These are phyloP conservation scores for Melipona bicolor DNA, from an alignment of 2,888 invertebrate genomes.

Conservation along the genomic window DNA sequence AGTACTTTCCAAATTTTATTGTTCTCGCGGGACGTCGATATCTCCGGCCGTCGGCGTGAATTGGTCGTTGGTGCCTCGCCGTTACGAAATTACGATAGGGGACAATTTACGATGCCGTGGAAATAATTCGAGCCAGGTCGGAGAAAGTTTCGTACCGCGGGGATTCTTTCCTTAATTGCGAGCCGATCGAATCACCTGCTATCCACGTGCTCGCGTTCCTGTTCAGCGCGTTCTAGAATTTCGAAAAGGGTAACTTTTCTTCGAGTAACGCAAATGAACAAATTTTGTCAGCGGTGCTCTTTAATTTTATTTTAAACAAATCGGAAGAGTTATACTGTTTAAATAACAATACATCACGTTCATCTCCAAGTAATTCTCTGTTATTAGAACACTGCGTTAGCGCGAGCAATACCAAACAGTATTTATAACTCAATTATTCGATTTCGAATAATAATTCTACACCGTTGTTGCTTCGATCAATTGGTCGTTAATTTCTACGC, in stretches of 20 bases:
- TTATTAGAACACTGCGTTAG: no score
- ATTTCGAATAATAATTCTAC: no score
- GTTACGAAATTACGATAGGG: constrained; percentile 39
- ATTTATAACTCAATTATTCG: no score
- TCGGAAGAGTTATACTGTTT: no score
- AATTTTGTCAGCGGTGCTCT: no score
- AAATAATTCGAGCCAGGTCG: constrained; percentile 11
- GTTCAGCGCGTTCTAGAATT: no score
- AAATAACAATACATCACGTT: no score
- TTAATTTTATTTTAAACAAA: no score
- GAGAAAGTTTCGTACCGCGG: neutral
- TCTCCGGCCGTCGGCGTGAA: neutral
- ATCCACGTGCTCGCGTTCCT: neutral
- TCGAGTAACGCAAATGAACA: no score
- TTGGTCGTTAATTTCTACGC: neutral
- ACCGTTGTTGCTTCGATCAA: neutral
- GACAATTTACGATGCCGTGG: constrained; percentile 15
- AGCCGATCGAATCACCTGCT: neutral
- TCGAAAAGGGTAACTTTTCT: no score
- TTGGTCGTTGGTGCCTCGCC: neutral
- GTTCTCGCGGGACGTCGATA: constrained; percentile 23
- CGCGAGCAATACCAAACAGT: no score
- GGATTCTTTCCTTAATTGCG: neutral
- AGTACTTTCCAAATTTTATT: constrained; percentile 35
- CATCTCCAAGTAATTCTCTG: no score